Evolutionary conservation across 1,140 invertebrate species (phyloP).

Genomic region (Heliconius congener): DNA sequence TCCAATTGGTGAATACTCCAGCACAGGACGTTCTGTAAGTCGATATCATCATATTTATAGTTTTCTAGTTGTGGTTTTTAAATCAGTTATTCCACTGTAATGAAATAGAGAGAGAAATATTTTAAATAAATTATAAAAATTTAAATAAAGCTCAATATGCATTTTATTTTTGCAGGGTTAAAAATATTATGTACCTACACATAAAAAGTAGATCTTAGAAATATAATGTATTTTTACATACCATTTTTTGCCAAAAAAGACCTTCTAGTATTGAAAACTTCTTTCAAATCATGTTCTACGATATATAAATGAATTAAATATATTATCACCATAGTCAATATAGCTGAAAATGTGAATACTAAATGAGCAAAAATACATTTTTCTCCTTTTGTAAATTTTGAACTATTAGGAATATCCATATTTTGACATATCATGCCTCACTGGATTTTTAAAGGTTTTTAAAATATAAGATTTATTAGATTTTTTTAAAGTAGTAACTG

Average conservation of each 20-base stretch:
- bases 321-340: constrained; percentile 46
- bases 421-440: constrained; percentile 8
- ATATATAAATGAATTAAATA: constrained; percentile 54
- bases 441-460: constrained; percentile 6
- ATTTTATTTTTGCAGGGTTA: too few relatives aligned
- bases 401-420: neutral
- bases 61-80: too few relatives aligned
- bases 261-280: constrained; percentile 40
- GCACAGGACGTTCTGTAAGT: constrained; percentile 17
- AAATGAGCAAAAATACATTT: constrained; percentile 64
- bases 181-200: neutral
- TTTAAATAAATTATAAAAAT: too few relatives aligned
- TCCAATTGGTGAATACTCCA: constrained; percentile 46
- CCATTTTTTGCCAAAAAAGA: constrained; percentile 25
- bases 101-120: too few relatives aligned
- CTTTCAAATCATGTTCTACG: constrained; percentile 41
- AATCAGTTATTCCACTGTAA: too few relatives aligned
- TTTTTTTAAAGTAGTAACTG: too few relatives aligned
- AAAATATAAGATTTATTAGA: too few relatives aligned
- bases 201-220: neutral
- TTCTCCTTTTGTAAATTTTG: constrained; percentile 65
- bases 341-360: constrained; percentile 47
- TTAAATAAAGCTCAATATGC: too few relatives aligned
- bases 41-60: neutral
- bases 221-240: neutral